phyloP scores from a whole-genome alignment of 1,140 invertebrate species.

The Bombus soroeensis region DNA sequence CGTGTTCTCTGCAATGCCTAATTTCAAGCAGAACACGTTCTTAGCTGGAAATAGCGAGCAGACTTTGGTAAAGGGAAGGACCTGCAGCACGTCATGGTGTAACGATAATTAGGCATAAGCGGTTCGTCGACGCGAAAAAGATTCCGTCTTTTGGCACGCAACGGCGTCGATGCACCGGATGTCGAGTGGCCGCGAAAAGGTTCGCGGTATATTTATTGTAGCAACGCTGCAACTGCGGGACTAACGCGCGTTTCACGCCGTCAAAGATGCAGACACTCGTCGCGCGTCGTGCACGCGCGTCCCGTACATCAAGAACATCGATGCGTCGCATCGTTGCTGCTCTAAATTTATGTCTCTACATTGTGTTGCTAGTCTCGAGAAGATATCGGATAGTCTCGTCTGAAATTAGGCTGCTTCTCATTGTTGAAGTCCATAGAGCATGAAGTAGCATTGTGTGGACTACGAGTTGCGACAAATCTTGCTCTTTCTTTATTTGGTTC shows the following conservation, averaged over 20 bases:
- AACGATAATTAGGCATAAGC: conserved; percentile 53
- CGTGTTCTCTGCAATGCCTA: background rate
- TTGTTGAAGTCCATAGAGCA: no score
- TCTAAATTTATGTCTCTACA: conserved; percentile 61
- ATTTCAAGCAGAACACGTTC: conserved; percentile 40
- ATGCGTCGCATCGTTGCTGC: conserved; percentile 41
- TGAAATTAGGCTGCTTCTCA: background rate
- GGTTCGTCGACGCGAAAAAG: background rate
- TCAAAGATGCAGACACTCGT: conserved; percentile 41
- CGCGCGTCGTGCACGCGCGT: conserved; percentile 45
- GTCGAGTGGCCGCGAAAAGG: conserved; percentile 32
- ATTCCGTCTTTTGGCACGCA: conserved; percentile 69
- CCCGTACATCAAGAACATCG: conserved; percentile 56
- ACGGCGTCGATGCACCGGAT: conserved; percentile 66
- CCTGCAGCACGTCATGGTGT: background rate
- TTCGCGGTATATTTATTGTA: conserved; percentile 71
- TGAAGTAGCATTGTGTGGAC: background rate
- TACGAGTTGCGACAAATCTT: no score
- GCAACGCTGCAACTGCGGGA: conserved; percentile 28
- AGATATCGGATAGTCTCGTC: background rate
- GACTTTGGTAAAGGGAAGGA: background rate
- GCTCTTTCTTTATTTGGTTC: no score
- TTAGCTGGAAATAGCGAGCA: conserved; percentile 57
- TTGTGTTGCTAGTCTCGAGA: conserved; percentile 32
- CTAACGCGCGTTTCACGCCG: conserved; percentile 36